Conservation (phyloP, 2,113 vertebrate species). For the Halcyon senegalensis region DNA sequence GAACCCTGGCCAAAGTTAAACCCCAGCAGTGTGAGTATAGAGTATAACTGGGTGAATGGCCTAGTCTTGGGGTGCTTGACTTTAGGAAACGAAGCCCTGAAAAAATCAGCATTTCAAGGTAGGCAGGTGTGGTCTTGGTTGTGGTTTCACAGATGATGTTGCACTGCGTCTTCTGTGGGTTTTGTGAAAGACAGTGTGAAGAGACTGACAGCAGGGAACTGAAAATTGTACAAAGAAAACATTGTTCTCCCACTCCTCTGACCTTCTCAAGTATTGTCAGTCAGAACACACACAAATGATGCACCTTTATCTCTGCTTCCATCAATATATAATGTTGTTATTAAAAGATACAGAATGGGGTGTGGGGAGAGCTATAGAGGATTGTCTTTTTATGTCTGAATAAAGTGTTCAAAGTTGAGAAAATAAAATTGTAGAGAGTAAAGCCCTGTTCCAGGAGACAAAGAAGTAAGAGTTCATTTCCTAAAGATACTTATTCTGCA, state of each 20-base stretch:
- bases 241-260: neutral
- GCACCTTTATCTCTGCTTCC: neutral
- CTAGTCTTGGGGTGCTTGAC: neutral
- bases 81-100: neutral
- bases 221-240: neutral
- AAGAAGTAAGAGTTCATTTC: neutral
- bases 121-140: rapidly evolving
- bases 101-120: neutral
- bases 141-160: neutral
- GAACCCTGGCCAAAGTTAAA: neutral
- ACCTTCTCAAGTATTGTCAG: neutral
- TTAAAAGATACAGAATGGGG: neutral
- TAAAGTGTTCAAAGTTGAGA: neutral
- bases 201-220: neutral
- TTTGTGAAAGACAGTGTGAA: neutral
- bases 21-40: neutral
- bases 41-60: neutral
- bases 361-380: neutral
- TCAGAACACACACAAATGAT: neutral
- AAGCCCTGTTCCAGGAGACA: neutral
- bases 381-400: neutral
- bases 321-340: neutral
- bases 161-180: neutral
- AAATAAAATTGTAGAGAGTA: neutral
- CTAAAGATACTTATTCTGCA: neutral